Evolutionary conservation across 2,888 invertebrate species (phyloP).

Genomic region (Diarsia mendica): DNA sequence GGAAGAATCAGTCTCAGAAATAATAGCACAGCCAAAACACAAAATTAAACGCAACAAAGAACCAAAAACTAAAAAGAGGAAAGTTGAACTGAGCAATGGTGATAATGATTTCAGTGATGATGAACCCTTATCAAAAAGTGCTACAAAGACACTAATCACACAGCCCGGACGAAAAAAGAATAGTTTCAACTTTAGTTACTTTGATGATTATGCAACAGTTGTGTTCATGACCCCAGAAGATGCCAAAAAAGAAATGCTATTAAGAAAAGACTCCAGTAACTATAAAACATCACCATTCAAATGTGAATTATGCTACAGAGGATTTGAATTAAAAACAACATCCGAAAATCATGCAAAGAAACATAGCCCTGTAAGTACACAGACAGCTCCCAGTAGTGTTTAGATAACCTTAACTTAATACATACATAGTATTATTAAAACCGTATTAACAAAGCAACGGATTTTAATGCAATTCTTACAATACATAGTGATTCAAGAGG

Average conservation of each 20-base stretch:
- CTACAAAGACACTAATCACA: slow-evolving; percentile 10
- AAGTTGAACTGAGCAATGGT: slow-evolving; percentile 44
- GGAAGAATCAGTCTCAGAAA: slow-evolving; percentile 28
- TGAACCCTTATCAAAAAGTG: slow-evolving; percentile 67
- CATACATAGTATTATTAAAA: too few species aligned
- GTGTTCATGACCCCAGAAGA: slow-evolving; percentile 69
- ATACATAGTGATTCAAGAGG: too few species aligned
- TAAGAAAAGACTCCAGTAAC: slow-evolving; percentile 73
- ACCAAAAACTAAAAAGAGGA: slow-evolving; percentile 47
- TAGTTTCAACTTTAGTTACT: slow-evolving; percentile 58
- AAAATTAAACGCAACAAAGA: slow-evolving; percentile 45
- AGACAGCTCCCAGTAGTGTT: not conserved
- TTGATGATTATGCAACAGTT: slow-evolving; percentile 71
- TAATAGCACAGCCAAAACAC: not conserved
- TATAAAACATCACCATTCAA: slow-evolving; percentile 71
- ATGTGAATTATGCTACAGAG: slow-evolving; percentile 74
- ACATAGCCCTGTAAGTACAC: slow-evolving; percentile 69
- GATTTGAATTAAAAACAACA: slow-evolving; percentile 68
- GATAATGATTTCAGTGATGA: slow-evolving; percentile 66
- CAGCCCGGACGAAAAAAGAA: slow-evolving; percentile 34
- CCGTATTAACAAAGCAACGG: too few species aligned
- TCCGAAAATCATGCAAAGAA: slow-evolving; percentile 74
- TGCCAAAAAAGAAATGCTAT: slow-evolving; percentile 69
- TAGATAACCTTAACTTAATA: too few species aligned
- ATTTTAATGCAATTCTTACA: too few species aligned